Evolutionary conservation across 2,113 vertebrate species (phyloP).

Genomic region (Leiothrix lutea): DNA sequence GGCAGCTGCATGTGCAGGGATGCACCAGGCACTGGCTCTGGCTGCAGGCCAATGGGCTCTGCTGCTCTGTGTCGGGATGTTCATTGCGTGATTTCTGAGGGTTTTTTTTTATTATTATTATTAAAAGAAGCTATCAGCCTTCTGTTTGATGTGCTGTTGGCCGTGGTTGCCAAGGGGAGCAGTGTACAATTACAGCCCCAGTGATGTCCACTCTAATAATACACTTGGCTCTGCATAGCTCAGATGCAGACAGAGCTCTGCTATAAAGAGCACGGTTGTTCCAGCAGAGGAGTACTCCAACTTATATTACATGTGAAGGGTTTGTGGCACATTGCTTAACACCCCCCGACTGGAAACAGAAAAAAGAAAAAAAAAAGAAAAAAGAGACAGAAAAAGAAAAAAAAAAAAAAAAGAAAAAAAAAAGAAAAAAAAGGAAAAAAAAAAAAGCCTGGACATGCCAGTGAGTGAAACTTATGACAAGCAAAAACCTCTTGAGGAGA

Average conservation of each 20-base stretch:
- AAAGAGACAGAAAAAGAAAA: no score
- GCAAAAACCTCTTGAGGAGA: background rate
- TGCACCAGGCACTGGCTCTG: background rate
- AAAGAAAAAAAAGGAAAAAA: background rate
- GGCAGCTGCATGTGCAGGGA: background rate
- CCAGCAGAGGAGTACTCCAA: conserved; percentile 69
- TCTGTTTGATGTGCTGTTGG: conserved; percentile 81
- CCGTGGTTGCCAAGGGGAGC: conserved; percentile 71
- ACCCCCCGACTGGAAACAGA: background rate
- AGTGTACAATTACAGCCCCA: conserved; percentile 76
- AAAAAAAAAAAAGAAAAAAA: background rate
- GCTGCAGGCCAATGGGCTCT: background rate
- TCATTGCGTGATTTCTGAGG: background rate
- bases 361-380: background rate
- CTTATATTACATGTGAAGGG: conserved; percentile 64
- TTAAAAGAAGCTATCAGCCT: conserved; percentile 73
- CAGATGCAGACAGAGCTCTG: conserved; percentile 74
- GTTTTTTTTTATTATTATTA: background rate
- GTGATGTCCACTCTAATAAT: conserved; percentile 82
- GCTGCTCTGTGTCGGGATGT: background rate
- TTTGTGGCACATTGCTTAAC: conserved; percentile 18
- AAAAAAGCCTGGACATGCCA: background rate
- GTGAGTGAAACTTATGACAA: background rate
- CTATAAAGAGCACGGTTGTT: conserved; percentile 76
- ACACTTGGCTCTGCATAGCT: conserved; percentile 76